These are phyloP conservation scores for Sebastes steindachneri DNA, from an alignment of 2,797 vertebrate species.

Conservation along the genomic window DNA sequence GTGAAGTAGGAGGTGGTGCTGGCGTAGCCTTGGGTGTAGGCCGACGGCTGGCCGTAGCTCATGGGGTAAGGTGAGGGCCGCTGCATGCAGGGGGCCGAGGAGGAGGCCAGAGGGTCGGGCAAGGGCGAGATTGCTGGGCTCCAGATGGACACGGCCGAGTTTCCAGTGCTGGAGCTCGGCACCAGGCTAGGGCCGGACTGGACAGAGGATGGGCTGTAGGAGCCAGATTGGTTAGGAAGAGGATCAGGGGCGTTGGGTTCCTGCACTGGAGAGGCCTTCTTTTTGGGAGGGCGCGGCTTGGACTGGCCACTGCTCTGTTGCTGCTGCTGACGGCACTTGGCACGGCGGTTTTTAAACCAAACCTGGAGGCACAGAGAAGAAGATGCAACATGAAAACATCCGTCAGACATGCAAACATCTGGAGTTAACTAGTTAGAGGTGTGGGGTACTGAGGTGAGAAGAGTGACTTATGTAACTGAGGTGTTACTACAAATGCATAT, in stretches of 20 bases:
- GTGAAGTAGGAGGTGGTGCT: conserved; percentile 90
- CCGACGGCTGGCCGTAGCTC: conserved; percentile 87
- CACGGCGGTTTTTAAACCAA: conserved; percentile 94
- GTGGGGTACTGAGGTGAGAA: neutral
- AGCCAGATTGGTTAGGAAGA: conserved; percentile 75
- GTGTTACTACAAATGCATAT: neutral
- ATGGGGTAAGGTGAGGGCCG: conserved; percentile 87
- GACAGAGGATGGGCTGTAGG: conserved; percentile 66
- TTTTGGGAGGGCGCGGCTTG: conserved; percentile 90
- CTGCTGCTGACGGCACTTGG: conserved; percentile 92
- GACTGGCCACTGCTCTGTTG: conserved; percentile 88
- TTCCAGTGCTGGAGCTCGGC: conserved; percentile 71
- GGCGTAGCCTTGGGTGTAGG: conserved; percentile 87
- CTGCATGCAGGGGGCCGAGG: conserved; percentile 85
- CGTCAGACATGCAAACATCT: neutral
- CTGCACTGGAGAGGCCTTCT: conserved; percentile 85
- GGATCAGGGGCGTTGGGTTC: conserved; percentile 81
- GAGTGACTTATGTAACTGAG: neutral
- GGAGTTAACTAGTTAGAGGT: neutral
- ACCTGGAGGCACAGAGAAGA: conserved; percentile 71
- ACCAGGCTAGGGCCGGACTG: conserved; percentile 78
- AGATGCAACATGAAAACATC: neutral
- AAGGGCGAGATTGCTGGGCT: conserved; percentile 90
- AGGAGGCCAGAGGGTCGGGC: conserved; percentile 85
- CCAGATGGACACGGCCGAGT: conserved; percentile 90